Base-by-base conservation (phyloP, 2,888 invertebrate species). In the Argynnis bischoffii region DNA sequence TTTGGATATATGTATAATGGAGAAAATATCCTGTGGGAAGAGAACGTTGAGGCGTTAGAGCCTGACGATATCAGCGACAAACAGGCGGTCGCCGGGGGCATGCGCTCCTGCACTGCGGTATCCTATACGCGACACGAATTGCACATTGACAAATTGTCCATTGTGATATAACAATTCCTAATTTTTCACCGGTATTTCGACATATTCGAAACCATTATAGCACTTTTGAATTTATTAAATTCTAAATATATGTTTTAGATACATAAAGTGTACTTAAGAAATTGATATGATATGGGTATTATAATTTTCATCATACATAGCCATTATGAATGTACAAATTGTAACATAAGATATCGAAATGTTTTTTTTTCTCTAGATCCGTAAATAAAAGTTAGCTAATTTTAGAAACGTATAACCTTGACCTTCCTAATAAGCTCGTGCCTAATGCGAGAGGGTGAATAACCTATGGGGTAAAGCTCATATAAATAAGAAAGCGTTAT, bases 401-500 rank as follows among this genome's bases (percentile, higher is more conserved):
- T 71, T 68, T 67, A 72, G 61, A 67, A 64, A 65, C 74, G 69
- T 73, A 81, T 87, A 90, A 89, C 90, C 90, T 86, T 91, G 92
- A 92, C 91, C 91, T 91, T 89, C 80, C 83, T 77, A 77, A 78
- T 79, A 80, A 81, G 78, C 81, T 79, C 80, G 79, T 79, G 78
- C 73, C 76, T 75, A 79, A 78, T 77, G 77, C 74, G 76, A 80
- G 79, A 77, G 87, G 90, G 85, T 91, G 83, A 89, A 87, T 80
- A 83, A 89, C 89, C 91, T 80, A 78, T 81, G 89, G 68, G 90
- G 89, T 89, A 86, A 78, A 83, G 80, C 78, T 84, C 84, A 79
- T 88, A 86, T 89, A 90, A 90, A 90, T 90, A 90, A 89, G 87
- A 90, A 84, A 85, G 79, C 83, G 85, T 84, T 85, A 84, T 81